phyloP scores from a whole-genome alignment of 1,140 invertebrate genomes.

The Neodiprion virginianus region DNA sequence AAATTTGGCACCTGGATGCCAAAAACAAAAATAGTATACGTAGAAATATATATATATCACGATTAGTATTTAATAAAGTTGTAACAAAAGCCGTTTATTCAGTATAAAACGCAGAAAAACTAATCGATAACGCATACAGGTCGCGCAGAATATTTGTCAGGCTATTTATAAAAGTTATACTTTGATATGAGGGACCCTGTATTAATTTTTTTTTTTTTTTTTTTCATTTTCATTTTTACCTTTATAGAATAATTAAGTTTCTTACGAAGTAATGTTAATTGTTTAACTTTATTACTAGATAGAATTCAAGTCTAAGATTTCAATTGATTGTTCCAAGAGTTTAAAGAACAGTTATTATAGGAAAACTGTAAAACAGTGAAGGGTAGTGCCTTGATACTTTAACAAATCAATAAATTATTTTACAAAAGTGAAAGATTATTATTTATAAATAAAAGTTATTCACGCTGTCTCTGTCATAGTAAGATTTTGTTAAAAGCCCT shows the following conservation, averaged over 20 bases:
- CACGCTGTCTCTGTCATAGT: too few relatives aligned
- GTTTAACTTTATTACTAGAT: constrained; percentile 19
- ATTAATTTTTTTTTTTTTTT: background rate
- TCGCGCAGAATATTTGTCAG: background rate
- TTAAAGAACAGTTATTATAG: background rate
- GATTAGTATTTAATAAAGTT: background rate
- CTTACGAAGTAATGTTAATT: constrained; percentile 12
- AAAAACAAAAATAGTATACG: background rate
- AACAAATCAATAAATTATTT: constrained; percentile 51
- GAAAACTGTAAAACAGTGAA: constrained; percentile 19
- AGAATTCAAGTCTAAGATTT: constrained; percentile 7
- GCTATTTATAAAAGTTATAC: background rate
- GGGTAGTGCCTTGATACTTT: constrained; percentile 51
- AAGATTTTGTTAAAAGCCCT: too few relatives aligned
- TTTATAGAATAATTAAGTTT: background rate
- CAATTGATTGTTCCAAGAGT: constrained; percentile 16
- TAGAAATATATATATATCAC: background rate
- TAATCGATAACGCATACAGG: background rate
- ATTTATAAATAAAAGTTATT: background rate
- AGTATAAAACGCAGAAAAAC: background rate
- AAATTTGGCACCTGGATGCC: background rate
- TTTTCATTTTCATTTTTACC: background rate
- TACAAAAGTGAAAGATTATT: constrained; percentile 29
- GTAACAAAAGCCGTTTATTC: too few relatives aligned
- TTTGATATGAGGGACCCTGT: constrained; percentile 5